Conservation (phyloP, 2,888 invertebrate species). For the Caenorhabditis sp. region DNA sequence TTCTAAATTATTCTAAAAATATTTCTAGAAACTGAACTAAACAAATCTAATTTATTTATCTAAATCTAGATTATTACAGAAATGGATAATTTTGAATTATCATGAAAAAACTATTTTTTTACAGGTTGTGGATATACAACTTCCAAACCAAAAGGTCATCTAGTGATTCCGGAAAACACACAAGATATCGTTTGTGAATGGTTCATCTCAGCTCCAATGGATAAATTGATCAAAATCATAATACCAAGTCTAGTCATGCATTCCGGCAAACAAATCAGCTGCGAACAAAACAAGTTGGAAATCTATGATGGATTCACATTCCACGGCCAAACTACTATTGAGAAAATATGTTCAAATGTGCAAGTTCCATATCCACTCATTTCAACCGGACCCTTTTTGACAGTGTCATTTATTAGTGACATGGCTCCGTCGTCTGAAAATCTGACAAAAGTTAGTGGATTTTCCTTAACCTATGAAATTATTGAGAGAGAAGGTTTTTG, state of each 20-base stretch:
- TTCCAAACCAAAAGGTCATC: conserved; percentile 26
- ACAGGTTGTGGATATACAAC: conserved; percentile 52
- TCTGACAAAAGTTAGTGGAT: conserved; percentile 44
- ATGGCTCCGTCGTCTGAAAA: conserved; percentile 18
- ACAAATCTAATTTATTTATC: no score
- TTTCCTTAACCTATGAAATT: conserved; percentile 53
- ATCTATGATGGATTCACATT: conserved; percentile 45
- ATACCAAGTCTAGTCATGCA: conserved; percentile 51
- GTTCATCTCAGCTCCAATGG: conserved; percentile 45
- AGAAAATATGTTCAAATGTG: conserved; percentile 32
- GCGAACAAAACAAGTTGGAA: conserved; percentile 59
- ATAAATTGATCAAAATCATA: conserved; percentile 53
- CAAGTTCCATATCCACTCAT: conserved; percentile 13
- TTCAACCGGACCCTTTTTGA: conserved; percentile 48
- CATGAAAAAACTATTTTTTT: no score
- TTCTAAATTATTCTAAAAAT: no score
- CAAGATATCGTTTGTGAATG: conserved; percentile 53
- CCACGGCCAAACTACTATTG: conserved; percentile 31
- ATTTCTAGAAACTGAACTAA: no score
- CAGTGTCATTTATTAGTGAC: conserved; percentile 39
- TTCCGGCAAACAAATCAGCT: conserved; percentile 45
- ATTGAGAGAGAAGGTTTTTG: conserved; percentile 32
- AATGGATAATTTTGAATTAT: no score
- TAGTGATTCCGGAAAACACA: conserved; percentile 36
- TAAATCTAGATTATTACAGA: no score